Conservation (phyloP, 2,113 vertebrate genomes). For the Leiothrix lutea region DNA sequence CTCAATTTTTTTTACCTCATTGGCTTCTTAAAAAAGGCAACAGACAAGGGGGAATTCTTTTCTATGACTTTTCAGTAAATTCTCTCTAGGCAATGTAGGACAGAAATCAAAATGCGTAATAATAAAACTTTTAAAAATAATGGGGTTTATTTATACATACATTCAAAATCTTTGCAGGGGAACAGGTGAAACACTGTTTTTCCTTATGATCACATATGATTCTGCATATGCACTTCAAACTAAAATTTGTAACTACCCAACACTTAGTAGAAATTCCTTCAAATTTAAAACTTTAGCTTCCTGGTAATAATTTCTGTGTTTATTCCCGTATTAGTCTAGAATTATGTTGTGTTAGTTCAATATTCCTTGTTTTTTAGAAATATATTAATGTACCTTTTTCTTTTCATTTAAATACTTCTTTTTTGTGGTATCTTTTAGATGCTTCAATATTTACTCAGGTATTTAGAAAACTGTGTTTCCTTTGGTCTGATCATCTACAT, state of each 20-base stretch:
- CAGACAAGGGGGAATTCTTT: not conserved
- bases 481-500: not conserved
- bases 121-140: not conserved
- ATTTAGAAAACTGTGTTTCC: not conserved
- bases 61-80: not conserved
- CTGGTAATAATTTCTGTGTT: not conserved
- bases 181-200: not conserved
- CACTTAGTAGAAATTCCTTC: not conserved
- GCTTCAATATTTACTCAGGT: not conserved
- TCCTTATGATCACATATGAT: not conserved
- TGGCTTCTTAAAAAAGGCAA: not conserved
- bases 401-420: not conserved
- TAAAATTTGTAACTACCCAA: not conserved
- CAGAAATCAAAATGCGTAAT: not conserved
- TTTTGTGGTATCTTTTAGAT: not conserved
- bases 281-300: not conserved
- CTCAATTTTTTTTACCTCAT: not conserved
- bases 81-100: fast-evolving
- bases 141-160: not conserved
- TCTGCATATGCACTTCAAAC: not conserved
- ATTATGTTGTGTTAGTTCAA: not conserved
- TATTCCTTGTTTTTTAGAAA: not conserved
- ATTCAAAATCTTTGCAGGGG: not conserved
- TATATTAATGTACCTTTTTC: not conserved
- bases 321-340: not conserved